Evolutionary conservation across 2,888 invertebrate genomes (phyloP).

Genomic region (Tholera decimalis): DNA sequence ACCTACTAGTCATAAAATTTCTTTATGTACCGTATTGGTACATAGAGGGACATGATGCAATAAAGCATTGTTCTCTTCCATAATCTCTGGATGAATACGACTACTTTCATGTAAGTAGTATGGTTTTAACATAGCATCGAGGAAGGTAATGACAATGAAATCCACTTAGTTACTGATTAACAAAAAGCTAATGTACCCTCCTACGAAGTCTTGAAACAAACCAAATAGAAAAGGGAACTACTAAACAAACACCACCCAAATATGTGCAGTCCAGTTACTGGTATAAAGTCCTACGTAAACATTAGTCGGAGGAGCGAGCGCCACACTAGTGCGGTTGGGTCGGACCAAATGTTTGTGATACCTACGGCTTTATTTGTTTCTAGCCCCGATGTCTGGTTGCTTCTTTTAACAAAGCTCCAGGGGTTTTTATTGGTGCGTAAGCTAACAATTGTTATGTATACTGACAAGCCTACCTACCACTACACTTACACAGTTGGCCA

Average conservation of each 20-base stretch:
- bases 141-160: too few species aligned
- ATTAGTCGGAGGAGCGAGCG: constrained; percentile 2
- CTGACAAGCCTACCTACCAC: too few species aligned
- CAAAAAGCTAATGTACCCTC: background rate
- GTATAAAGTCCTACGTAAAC: constrained; percentile 12
- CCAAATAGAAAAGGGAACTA: background rate
- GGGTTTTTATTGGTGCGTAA: background rate
- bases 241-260: constrained; percentile 4
- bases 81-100: too few species aligned
- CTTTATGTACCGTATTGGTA: too few species aligned
- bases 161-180: background rate
- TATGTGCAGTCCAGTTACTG: background rate
- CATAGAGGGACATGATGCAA: too few species aligned
- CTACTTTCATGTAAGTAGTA: too few species aligned
- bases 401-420: constrained; percentile 11
- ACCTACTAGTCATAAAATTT: too few species aligned
- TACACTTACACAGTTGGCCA: too few species aligned
- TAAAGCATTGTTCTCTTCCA: too few species aligned
- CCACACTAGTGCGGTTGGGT: background rate
- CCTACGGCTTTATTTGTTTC: constrained; percentile 19
- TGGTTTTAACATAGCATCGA: too few species aligned
- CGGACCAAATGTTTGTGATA: constrained; percentile 26
- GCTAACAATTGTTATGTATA: background rate
- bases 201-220: background rate
- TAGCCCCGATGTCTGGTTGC: constrained; percentile 3